A percentile compares a stretch with the other conserved stretches of the same genome.
Evolutionary conservation across 2,797 vertebrate species (phyloP).

Genomic region (Xenopus petersii): DNA sequence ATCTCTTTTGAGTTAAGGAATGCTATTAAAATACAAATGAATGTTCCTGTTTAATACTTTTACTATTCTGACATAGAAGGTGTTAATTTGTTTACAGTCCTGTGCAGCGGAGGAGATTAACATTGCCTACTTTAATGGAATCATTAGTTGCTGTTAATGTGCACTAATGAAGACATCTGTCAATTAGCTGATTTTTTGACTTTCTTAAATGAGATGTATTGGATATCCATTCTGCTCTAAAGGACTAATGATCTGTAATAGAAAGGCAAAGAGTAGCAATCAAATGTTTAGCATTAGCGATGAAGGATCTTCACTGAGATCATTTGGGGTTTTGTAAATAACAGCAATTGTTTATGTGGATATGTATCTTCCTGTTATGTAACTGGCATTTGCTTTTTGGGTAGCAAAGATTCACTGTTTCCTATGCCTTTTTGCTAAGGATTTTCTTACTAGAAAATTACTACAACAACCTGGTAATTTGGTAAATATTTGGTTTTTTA

Average conservation of each 20-base stretch:
- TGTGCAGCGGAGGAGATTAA: neutral
- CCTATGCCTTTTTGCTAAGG: too few species aligned
- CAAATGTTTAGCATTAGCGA: neutral
- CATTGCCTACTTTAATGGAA: slow-evolving; percentile 6
- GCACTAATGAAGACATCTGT: slow-evolving; percentile 75
- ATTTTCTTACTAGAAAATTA: too few species aligned
- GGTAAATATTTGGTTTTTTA: too few species aligned
- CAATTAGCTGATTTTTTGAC: slow-evolving; percentile 93
- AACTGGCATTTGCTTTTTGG: too few species aligned
- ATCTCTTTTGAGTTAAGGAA: neutral
- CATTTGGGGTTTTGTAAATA: too few species aligned
- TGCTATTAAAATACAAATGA: too few species aligned
- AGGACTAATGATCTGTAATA: slow-evolving; percentile 56
- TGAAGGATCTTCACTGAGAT: too few species aligned
- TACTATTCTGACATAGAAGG: neutral
- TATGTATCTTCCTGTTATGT: too few species aligned
- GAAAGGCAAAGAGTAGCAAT: slow-evolving; percentile 56
- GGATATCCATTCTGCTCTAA: slow-evolving; percentile 87
- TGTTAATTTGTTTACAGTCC: neutral
- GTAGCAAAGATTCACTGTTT: too few species aligned
- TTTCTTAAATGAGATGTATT: slow-evolving; percentile 86
- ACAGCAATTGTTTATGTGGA: too few species aligned
- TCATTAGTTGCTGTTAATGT: slow-evolving; percentile 50
- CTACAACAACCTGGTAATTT: too few species aligned
- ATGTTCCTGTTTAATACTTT: too few species aligned